Conservation (phyloP, 2,113 vertebrate genomes). For the Passer domesticus region DNA sequence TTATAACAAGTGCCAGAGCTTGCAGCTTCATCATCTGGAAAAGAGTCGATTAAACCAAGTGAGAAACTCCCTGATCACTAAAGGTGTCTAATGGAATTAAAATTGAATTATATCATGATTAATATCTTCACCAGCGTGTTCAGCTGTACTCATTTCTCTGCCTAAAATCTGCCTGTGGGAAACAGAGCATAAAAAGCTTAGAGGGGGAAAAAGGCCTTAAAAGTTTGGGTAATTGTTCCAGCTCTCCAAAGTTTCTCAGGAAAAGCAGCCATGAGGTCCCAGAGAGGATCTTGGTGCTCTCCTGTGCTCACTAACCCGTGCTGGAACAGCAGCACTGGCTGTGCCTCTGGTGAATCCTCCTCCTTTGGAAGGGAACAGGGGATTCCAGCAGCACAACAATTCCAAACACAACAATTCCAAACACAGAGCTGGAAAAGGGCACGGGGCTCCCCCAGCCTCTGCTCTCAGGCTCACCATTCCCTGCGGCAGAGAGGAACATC, state of each 20-base stretch:
- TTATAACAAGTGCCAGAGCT: constrained; percentile 13
- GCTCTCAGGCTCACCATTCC: background rate
- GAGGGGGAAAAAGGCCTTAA: background rate
- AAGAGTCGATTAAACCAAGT: constrained; percentile 3
- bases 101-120: background rate
- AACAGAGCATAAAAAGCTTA: background rate
- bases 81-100: constrained; percentile 6
- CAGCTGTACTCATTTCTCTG: background rate
- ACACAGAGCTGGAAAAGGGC: background rate
- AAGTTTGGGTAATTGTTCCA: background rate
- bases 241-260: background rate
- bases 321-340: rapidly evolving
- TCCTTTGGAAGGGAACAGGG: rapidly evolving
- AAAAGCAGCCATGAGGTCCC: background rate
- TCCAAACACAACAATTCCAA: background rate
- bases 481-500: rapidly evolving
- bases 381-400: background rate
- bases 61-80: constrained; percentile 14
- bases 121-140: background rate
- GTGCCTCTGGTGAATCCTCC: background rate
- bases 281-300: rapidly evolving
- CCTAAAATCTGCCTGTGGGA: background rate
- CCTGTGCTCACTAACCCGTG: rapidly evolving
- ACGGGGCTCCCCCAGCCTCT: rapidly evolving
- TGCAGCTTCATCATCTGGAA: constrained; percentile 1